These are phyloP conservation scores for Tokudaia tokunoshimensis DNA, from an alignment of 2,797 vertebrate species.

Conservation along the genomic window DNA sequence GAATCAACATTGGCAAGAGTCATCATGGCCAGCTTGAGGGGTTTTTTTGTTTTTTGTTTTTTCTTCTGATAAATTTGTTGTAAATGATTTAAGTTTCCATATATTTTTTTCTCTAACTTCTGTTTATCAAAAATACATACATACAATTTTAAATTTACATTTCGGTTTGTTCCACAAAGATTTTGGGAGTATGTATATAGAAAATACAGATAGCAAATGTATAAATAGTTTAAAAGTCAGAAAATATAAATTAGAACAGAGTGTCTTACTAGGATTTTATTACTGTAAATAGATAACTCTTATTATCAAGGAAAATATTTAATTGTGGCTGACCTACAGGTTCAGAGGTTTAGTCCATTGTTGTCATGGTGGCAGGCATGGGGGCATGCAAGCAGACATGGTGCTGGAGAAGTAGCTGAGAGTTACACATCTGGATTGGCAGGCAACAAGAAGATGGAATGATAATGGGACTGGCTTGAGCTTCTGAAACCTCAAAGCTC, in stretches of 20 bases:
- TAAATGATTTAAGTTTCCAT: constrained; percentile 35
- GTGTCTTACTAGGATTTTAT: background rate
- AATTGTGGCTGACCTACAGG: background rate
- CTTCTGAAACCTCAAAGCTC: background rate
- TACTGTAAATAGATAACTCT: background rate
- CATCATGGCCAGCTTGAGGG: background rate
- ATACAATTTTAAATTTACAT: constrained; percentile 32
- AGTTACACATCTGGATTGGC: background rate
- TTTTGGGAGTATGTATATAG: constrained; percentile 33
- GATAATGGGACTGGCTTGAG: background rate
- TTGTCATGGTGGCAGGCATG: background rate
- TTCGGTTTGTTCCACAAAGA: constrained; percentile 22
- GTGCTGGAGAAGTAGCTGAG: background rate
- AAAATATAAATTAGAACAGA: constrained; percentile 36
- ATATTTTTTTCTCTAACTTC: background rate
- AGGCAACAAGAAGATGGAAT: background rate
- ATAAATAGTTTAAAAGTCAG: background rate
- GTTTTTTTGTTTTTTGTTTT: background rate
- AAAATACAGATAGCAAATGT: constrained; percentile 38
- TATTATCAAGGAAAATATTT: background rate
- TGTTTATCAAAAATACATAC: background rate
- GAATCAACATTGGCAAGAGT: background rate
- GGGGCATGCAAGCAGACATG: background rate
- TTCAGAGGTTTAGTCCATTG: background rate
- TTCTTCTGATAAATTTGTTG: constrained; percentile 31